These are phyloP conservation scores for Sialis fuliginosa DNA, from an alignment of 2,888 invertebrate genomes.

Conservation along the genomic window DNA sequence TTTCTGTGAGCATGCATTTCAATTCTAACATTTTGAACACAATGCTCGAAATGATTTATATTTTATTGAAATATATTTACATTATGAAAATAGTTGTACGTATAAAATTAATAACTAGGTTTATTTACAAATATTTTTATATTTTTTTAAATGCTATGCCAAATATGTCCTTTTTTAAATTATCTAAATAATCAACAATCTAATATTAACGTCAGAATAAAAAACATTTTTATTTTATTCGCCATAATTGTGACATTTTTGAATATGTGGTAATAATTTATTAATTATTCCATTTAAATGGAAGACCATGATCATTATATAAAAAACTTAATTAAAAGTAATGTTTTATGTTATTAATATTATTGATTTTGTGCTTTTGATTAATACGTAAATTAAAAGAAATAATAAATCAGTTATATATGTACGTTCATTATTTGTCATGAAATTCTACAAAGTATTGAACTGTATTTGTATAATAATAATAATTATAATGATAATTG, in stretches of 20 bases:
- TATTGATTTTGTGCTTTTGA: neutral
- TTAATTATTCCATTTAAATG: no score
- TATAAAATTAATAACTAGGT: neutral
- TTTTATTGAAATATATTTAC: neutral
- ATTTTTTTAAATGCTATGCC: neutral
- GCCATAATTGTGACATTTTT: neutral
- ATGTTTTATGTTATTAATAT: no score
- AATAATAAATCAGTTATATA: neutral
- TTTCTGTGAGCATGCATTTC: no score
- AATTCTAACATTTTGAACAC: no score
- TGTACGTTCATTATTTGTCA: neutral
- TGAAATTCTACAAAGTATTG: no score
- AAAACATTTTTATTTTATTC: neutral
- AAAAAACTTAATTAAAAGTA: no score
- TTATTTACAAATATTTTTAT: neutral
- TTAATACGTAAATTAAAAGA: neutral
- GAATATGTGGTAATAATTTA: neutral
- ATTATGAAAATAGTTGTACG: neutral
- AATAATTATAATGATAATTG: no score
- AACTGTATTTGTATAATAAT: no score
- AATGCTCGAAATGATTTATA: neutral
- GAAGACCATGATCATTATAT: no score
- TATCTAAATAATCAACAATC: neutral
- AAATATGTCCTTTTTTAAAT: neutral
- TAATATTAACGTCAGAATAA: neutral